Percentiles rank a stretch among this genome's conserved stretches.
Conservation (phyloP, 2,888 invertebrate species). For the Drosophila stalkeri region DNA sequence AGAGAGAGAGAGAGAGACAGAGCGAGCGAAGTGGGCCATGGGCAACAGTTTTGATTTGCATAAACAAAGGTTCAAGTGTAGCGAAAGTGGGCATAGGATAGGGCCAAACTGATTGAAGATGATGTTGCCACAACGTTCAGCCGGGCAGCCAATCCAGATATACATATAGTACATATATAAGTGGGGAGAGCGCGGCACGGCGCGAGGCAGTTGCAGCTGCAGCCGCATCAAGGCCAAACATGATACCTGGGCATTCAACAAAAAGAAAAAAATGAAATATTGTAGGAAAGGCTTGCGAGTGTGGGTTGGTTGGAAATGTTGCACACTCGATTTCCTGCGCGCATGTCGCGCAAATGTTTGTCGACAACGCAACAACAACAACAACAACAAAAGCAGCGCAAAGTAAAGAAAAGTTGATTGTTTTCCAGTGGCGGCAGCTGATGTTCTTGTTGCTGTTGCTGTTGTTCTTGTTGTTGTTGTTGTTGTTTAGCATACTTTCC, state of each 20-base stretch:
- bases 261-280: conserved; percentile 11
- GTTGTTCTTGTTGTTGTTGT: conserved; percentile 8
- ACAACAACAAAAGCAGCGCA: conserved; percentile 37
- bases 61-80: conserved; percentile 79
- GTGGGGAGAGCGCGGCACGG: conserved; percentile 1
- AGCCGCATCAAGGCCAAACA: conserved; percentile 54
- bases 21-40: conserved; percentile 66
- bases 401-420: conserved; percentile 68
- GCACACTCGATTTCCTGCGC: conserved; percentile 78
- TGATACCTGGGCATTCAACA: conserved; percentile 54
- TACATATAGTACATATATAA: conserved; percentile 6
- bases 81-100: conserved; percentile 63
- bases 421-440: conserved; percentile 51
- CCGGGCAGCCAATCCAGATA: conserved; percentile 13
- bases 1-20: background rate
- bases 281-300: background rate
- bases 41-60: conserved; percentile 77
- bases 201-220: conserved; percentile 28
- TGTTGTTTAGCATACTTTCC: conserved; percentile 49
- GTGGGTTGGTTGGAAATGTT: conserved; percentile 47
- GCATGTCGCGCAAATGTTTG: conserved; percentile 73
- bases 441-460: conserved; percentile 14
- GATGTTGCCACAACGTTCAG: conserved; percentile 32
- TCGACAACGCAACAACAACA: conserved; percentile 54
- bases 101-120: conserved; percentile 68